phyloP scores from a whole-genome alignment of 2,113 vertebrate genomes.

The Oncorhynchus nerka region DNA sequence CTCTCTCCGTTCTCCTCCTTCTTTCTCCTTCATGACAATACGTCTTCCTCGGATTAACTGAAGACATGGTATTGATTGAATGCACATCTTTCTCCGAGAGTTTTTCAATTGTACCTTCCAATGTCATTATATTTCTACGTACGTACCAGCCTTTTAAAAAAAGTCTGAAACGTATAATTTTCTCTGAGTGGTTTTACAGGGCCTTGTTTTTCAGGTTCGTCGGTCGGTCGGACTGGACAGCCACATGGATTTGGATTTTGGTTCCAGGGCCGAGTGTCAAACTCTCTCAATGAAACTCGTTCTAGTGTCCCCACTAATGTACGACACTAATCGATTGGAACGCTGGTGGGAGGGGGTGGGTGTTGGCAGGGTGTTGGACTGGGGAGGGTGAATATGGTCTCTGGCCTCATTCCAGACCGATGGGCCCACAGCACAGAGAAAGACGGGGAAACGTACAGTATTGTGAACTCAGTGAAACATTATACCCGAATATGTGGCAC shows the following conservation, averaged over 20 bases:
- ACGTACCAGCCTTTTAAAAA: slow-evolving; percentile 16
- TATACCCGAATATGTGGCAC: not conserved
- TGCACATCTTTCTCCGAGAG: not conserved
- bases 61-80: not conserved
- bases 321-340: slow-evolving; percentile 73
- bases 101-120: slow-evolving; percentile 37
- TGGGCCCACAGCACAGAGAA: slow-evolving; percentile 35
- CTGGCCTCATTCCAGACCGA: slow-evolving; percentile 55
- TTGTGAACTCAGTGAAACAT: not conserved
- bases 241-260: slow-evolving; percentile 40
- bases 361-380: slow-evolving; percentile 3
- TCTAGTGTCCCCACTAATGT: slow-evolving; percentile 66
- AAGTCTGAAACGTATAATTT: slow-evolving; percentile 29
- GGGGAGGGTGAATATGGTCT: slow-evolving; percentile 24
- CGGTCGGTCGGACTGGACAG: not conserved
- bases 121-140: too few relatives aligned
- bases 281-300: slow-evolving; percentile 58
- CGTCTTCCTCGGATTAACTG: not conserved
- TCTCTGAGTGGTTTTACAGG: not conserved
- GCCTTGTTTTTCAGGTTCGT: slow-evolving; percentile 14
- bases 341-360: slow-evolving; percentile 63
- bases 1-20: not conserved
- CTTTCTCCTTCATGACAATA: not conserved
- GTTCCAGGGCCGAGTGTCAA: slow-evolving; percentile 57
- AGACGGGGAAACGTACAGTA: not conserved